phyloP scores from a whole-genome alignment of 2,113 vertebrate genomes.

The sheep (Ovis aries) region ARS-UI_Ramb_v3.0 NC_056056.1:42456001-42456500 shows the following conservation, averaged over 20 bases:
- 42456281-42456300: neutral
- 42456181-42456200: neutral
- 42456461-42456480: neutral
- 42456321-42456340: neutral
- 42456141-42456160: neutral
- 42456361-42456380: neutral
- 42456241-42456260: neutral
- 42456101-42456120: neutral
- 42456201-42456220: neutral
- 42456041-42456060: neutral
- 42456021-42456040: neutral
- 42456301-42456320: neutral
- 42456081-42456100: neutral
- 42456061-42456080: neutral
- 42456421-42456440: neutral
- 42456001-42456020: neutral
- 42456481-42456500: neutral
- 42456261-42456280: neutral
- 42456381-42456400: neutral
- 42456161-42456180: neutral
- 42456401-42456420: neutral
- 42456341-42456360: neutral
- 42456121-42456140: neutral
- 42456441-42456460: neutral
- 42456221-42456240: neutral